phyloP scores from a whole-genome alignment of 2,113 vertebrate genomes.

The Galemys pyrenaicus region DNA sequence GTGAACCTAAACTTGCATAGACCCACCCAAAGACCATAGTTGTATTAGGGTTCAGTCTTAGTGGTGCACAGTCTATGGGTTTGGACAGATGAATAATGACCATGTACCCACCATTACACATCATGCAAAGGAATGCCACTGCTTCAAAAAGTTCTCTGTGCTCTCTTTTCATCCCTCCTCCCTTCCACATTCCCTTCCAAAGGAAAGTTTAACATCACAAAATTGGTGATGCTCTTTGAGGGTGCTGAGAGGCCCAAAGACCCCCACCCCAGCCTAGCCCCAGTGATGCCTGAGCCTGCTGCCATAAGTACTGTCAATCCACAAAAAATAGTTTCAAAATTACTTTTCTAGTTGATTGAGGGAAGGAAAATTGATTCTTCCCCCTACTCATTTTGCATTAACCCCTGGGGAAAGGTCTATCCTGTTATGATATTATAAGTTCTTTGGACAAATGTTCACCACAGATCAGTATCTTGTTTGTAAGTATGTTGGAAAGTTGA shows the following conservation, averaged over 20 bases:
- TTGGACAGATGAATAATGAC: not conserved
- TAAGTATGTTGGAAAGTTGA: not conserved
- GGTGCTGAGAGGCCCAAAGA: not conserved
- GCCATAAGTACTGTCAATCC: not conserved
- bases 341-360: not conserved
- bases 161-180: not conserved
- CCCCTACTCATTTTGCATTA: not conserved
- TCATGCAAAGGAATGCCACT: not conserved
- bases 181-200: not conserved
- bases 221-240: not conserved
- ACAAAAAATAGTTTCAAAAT: not conserved
- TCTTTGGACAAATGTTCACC: not conserved
- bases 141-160: not conserved
- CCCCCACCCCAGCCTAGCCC: not conserved
- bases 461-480: not conserved
- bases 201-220: not conserved
- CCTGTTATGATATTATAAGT: not conserved
- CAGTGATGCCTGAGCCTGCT: not conserved
- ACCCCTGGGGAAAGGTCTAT: not conserved
- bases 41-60: not conserved
- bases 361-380: not conserved
- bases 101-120: not conserved
- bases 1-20: not conserved
- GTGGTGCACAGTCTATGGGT: not conserved
- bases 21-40: not conserved